A percentile compares a stretch with the other conserved stretches of the same genome.
Conservation (phyloP, 2,113 vertebrate genomes). For the Alligator sinensis region DNA sequence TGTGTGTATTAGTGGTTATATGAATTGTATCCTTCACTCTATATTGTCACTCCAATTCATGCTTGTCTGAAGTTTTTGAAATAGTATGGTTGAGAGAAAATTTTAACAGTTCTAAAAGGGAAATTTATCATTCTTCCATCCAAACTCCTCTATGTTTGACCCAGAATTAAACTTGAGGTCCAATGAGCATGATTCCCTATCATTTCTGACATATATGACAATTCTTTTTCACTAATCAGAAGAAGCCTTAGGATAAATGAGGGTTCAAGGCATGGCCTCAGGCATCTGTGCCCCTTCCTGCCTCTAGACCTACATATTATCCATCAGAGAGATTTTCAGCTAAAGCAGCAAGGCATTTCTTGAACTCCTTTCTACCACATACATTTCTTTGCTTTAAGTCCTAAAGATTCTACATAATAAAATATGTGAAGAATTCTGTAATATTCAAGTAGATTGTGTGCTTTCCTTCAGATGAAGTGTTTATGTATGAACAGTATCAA, state of each 20-base stretch:
- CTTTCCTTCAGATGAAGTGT: background rate
- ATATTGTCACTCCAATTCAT: background rate
- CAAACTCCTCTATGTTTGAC: background rate
- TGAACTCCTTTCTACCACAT: background rate
- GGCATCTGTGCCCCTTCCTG: background rate
- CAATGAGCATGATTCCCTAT: background rate
- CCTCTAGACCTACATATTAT: background rate
- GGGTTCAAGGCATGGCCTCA: background rate
- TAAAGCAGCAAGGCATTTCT: background rate
- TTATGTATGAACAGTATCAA: background rate
- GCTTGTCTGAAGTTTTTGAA: background rate
- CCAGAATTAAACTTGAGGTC: conserved; percentile 1
- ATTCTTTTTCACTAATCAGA: background rate
- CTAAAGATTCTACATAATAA: background rate
- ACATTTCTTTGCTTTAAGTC: background rate
- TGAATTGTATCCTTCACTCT: background rate
- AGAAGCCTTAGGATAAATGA: background rate
- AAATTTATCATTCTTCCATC: background rate
- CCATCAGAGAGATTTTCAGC: background rate
- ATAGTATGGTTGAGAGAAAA: background rate
- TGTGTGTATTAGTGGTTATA: background rate
- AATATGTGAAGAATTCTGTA: background rate
- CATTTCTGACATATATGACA: background rate
- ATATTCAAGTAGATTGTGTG: background rate
- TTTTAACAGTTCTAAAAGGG: conserved; percentile 15